Evolutionary conservation across 2,113 vertebrate species (phyloP).

Genomic region (Sisor rabdophorus): DNA sequence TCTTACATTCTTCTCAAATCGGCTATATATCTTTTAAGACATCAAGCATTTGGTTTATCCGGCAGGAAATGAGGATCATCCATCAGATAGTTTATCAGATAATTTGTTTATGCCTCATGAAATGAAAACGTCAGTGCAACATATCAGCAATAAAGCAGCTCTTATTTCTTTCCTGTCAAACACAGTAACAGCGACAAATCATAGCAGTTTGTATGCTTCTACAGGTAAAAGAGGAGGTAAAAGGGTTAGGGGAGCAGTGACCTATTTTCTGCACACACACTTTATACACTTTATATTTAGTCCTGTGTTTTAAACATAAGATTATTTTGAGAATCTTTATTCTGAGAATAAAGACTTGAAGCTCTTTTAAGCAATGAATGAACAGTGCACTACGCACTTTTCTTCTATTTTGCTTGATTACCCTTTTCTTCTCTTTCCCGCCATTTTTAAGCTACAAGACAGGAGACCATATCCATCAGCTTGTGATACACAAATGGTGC

Average conservation of each 20-base stretch:
- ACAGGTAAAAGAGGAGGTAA: too few species aligned
- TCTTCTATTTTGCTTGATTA: background rate
- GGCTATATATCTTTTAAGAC: background rate
- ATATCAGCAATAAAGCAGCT: background rate
- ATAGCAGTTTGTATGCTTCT: too few species aligned
- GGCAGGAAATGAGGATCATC: slow-evolving; percentile 6
- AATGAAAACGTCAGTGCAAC: too few species aligned
- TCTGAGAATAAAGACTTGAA: slow-evolving; percentile 6
- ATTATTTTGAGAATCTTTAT: too few species aligned
- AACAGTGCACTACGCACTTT: background rate
- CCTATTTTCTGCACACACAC: background rate
- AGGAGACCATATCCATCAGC: slow-evolving; percentile 31
- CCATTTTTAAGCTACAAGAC: slow-evolving; percentile 33
- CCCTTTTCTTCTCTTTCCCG: background rate
- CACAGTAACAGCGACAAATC: background rate
- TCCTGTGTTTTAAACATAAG: background rate
- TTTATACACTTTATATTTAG: background rate
- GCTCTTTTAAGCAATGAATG: slow-evolving; percentile 2
- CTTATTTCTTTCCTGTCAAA: background rate
- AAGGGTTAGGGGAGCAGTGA: background rate
- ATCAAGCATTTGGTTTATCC: background rate
- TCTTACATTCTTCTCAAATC: slow-evolving; percentile 6
- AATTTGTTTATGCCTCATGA: too few species aligned
- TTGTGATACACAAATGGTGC: slow-evolving; percentile 10
- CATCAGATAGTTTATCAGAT: too few species aligned